phyloP scores from a whole-genome alignment of 1,140 invertebrate species.

The Drosophila equinoxialis region DNA sequence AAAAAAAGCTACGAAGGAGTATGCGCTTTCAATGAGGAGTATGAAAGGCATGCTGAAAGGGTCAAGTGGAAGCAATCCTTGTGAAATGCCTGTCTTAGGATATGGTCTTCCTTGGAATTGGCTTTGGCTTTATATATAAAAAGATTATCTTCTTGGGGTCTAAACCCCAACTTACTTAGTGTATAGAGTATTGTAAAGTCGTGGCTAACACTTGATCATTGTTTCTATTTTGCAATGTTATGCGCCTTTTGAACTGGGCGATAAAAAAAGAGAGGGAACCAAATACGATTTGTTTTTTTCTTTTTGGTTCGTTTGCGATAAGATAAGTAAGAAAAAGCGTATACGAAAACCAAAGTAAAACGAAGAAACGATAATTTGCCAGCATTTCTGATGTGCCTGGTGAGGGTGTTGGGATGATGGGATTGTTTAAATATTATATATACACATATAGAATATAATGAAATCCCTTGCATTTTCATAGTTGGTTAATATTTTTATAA shows the following conservation, averaged over 20 bases:
- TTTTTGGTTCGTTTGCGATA: constrained; percentile 43
- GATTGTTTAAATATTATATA: constrained; percentile 23
- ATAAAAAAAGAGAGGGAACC: constrained; percentile 54
- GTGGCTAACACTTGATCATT: constrained; percentile 39
- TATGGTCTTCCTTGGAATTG: no score
- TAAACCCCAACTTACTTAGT: no score
- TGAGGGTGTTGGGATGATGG: constrained; percentile 12
- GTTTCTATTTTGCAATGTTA: constrained; percentile 50
- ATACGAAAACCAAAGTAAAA: constrained; percentile 16
- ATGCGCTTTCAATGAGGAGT: neutral
- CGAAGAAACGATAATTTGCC: constrained; percentile 30
- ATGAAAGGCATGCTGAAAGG: neutral
- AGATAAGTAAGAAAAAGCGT: constrained; percentile 61
- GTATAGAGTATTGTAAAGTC: constrained; percentile 27
- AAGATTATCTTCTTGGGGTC: no score
- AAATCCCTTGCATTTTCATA: constrained; percentile 49
- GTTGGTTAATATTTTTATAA: constrained; percentile 70
- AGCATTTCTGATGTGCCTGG: constrained; percentile 12
- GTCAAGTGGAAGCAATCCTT: no score
- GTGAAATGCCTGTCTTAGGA: no score
- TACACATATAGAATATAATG: constrained; percentile 37
- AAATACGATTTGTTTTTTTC: constrained; percentile 34
- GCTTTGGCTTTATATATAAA: no score
- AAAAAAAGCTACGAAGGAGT: neutral
- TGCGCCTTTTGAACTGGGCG: constrained; percentile 60